A percentile compares a stretch with the other conserved stretches of the same genome.
Conservation (phyloP, 2,113 vertebrate species). For the Microtus richardsoni region DNA sequence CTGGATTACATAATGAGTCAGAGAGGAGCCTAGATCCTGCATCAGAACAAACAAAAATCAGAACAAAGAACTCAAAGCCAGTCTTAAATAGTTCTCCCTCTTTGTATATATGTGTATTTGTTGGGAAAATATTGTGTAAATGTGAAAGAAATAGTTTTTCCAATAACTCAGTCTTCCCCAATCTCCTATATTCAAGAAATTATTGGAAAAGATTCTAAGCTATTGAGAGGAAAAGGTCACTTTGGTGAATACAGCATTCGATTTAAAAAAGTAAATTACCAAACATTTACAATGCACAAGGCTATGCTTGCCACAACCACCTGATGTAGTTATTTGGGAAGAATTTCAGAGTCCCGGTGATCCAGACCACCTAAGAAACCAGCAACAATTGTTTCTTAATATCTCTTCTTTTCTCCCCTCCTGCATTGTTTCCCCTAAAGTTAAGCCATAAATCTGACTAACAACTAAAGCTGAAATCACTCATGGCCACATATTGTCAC, state of each 20-base stretch:
- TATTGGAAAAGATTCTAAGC: conserved; percentile 15
- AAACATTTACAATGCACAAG: not conserved
- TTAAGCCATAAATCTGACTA: not conserved
- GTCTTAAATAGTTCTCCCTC: not conserved
- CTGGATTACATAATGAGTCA: not conserved
- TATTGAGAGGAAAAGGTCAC: not conserved
- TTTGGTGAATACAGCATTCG: not conserved
- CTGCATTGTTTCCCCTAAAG: not conserved
- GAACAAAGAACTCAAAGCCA: not conserved
- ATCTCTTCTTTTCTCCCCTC: not conserved
- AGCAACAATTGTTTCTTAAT: not conserved
- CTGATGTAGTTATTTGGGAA: not conserved
- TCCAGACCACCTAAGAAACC: not conserved
- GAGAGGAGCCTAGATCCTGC: not conserved
- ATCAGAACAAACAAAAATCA: not conserved
- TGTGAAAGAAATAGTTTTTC: not conserved
- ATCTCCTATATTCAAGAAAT: not conserved
- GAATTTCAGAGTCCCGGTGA: not conserved
- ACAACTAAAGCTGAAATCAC: not conserved
- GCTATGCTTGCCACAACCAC: not conserved
- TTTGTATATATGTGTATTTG: not conserved
- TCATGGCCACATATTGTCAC: not conserved
- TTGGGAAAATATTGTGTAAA: not conserved
- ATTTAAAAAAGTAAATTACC: not conserved
- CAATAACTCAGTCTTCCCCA: conserved; percentile 7